These are phyloP conservation scores for Toxotes lorentzi DNA, from an alignment of 2,797 vertebrate species.

Conservation along the genomic window DNA sequence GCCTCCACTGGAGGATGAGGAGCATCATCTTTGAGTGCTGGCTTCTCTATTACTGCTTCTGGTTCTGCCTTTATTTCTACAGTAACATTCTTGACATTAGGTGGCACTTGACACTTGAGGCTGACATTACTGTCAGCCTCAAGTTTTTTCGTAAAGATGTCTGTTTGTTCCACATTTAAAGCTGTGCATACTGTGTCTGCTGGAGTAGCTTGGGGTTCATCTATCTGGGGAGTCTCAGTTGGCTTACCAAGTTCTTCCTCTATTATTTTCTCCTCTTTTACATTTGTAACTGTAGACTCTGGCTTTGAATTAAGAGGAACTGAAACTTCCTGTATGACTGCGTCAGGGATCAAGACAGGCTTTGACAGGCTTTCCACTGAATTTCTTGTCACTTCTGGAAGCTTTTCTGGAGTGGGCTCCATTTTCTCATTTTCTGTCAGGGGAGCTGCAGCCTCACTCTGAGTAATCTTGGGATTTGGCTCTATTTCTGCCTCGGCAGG, in stretches of 20 bases:
- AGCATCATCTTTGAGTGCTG: not conserved
- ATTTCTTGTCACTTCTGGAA: constrained; percentile 49
- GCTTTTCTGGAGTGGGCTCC: constrained; percentile 47
- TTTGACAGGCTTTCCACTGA: constrained; percentile 31
- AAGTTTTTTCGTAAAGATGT: not conserved
- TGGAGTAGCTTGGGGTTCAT: constrained; percentile 25
- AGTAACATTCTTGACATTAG: constrained; percentile 11
- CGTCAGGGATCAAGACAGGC: constrained; percentile 32
- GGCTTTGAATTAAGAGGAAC: constrained; percentile 18
- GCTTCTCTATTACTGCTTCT: constrained; percentile 33
- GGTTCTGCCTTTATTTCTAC: constrained; percentile 42
- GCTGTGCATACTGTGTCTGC: not conserved
- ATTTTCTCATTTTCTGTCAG: constrained; percentile 50
- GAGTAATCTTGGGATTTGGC: constrained; percentile 47
- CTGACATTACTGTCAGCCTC: constrained; percentile 23
- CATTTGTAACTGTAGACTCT: constrained; percentile 23
- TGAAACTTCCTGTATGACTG: constrained; percentile 49
- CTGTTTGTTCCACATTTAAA: constrained; percentile 20
- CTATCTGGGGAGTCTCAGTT: constrained; percentile 24
- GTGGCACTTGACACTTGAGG: no score
- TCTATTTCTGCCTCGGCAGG: constrained; percentile 47
- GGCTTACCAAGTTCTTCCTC: constrained; percentile 13
- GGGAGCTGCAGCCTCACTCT: constrained; percentile 46
- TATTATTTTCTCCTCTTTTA: constrained; percentile 32
- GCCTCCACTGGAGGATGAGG: constrained; percentile 5